A percentile compares a stretch with the other conserved stretches of the same genome.
Conservation (phyloP, 2,888 invertebrate genomes). For the Scaptomyza reducta region DNA sequence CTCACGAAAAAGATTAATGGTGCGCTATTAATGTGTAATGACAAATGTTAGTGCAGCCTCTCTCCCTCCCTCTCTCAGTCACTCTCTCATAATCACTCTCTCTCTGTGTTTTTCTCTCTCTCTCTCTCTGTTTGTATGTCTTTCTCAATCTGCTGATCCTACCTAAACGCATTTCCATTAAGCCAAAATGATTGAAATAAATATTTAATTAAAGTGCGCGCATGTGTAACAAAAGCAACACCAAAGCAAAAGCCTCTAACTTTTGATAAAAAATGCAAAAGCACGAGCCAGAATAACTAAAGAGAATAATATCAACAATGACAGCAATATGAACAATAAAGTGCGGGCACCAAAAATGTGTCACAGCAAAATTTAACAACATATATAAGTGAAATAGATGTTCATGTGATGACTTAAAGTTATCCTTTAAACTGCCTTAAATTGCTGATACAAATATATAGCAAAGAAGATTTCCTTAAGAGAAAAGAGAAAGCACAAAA, state of each 20-base stretch:
- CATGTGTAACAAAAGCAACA: constrained; percentile 52
- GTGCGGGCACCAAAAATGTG: constrained; percentile 65
- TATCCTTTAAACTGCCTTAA: neutral
- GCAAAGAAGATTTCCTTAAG: no score
- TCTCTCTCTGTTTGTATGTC: neutral
- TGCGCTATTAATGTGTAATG: constrained; percentile 83
- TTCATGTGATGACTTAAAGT: neutral
- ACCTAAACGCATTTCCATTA: constrained; percentile 57
- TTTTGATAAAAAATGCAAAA: constrained; percentile 79
- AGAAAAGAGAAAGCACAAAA: neutral
- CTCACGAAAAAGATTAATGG: constrained; percentile 82
- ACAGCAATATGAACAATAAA: constrained; percentile 59
- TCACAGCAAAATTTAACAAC: constrained; percentile 43
- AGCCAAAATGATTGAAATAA: constrained; percentile 70
- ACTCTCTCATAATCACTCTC: constrained; percentile 1
- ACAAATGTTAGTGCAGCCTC: constrained; percentile 77
- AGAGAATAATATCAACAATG: constrained; percentile 26
- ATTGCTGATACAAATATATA: no score
- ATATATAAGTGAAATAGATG: neutral
- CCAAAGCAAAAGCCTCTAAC: constrained; percentile 57
- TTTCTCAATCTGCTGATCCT: constrained; percentile 13
- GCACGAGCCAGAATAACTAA: constrained; percentile 58
- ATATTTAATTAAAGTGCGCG: constrained; percentile 79
- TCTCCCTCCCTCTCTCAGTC: neutral
- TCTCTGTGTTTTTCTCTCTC: neutral